Conservation (phyloP, 2,888 invertebrate species). For the Leptopilina myrica region DNA sequence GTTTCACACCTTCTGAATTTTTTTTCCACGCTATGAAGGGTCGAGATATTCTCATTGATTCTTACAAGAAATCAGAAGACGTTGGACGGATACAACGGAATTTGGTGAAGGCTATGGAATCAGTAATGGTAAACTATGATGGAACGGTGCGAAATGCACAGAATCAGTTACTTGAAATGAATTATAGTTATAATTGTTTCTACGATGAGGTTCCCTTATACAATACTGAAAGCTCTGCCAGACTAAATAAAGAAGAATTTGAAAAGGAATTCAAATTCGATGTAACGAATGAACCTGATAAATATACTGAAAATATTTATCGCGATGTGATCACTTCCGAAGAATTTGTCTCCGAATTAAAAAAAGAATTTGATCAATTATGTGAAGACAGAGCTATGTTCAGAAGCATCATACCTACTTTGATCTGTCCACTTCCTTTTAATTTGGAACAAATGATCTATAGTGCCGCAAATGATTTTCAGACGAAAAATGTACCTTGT, state of each 20-base stretch:
- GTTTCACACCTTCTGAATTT: constrained; percentile 98
- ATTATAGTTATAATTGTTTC: constrained; percentile 99
- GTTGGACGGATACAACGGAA: constrained; percentile 99
- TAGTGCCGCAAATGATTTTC: constrained; percentile 99
- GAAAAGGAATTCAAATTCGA: constrained; percentile 98
- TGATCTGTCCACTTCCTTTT: constrained; percentile 77
- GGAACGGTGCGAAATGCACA: constrained; percentile 97
- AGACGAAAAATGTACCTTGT: constrained; percentile 95
- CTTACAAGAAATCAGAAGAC: constrained; percentile 99
- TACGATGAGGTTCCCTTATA: constrained; percentile 98
- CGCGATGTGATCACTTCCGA: constrained; percentile 95
- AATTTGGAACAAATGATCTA: constrained; percentile 99
- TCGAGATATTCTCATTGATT: constrained; percentile 99
- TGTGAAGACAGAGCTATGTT: constrained; percentile 86
- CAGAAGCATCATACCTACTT: too few relatives aligned
- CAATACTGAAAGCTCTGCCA: constrained; percentile 91
- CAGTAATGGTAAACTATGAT: constrained; percentile 99
- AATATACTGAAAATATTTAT: constrained; percentile 96
- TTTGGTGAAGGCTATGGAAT: constrained; percentile 99
- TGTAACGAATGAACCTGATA: constrained; percentile 94
- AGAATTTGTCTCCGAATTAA: constrained; percentile 92
- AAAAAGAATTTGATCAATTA: constrained; percentile 97
- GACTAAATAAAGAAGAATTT: constrained; percentile 96
- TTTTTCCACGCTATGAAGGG: constrained; percentile 99
- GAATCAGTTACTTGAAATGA: constrained; percentile 94